phyloP scores from a whole-genome alignment of 2,888 invertebrate species.

The Heliconius ismenius region DNA sequence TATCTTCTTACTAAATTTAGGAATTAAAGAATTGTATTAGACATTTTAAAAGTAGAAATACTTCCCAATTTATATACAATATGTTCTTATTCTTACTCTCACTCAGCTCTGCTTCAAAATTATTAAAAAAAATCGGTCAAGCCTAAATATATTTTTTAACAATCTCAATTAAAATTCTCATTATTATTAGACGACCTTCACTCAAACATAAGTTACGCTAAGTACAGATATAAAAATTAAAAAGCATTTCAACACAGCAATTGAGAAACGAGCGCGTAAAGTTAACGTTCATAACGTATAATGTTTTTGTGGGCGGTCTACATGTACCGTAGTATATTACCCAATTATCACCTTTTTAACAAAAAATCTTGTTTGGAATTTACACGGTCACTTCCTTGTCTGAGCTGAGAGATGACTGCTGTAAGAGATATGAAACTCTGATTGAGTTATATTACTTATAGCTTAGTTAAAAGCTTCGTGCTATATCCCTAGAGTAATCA shows the following conservation, averaged over 20 bases:
- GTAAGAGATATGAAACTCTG: not conserved
- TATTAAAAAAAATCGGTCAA: not conserved
- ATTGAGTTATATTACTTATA: not conserved
- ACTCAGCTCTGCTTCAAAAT: not conserved
- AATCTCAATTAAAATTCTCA: slow-evolving; percentile 8
- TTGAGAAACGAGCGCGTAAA: slow-evolving; percentile 30
- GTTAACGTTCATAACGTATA: slow-evolving; percentile 36
- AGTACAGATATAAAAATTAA: slow-evolving; percentile 27
- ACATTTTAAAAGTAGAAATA: no score
- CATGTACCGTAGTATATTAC: slow-evolving; percentile 19
- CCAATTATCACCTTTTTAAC: slow-evolving; percentile 36
- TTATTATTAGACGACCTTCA: slow-evolving; percentile 17
- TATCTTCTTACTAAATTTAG: no score
- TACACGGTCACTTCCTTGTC: not conserved
- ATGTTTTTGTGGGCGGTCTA: slow-evolving; percentile 17
- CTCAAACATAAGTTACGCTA: slow-evolving; percentile 24
- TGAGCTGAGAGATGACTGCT: not conserved
- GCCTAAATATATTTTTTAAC: slow-evolving; percentile 1
- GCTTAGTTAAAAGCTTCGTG: no score
- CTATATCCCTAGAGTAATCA: no score
- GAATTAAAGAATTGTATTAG: no score
- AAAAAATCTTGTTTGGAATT: not conserved
- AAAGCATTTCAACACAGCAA: slow-evolving; percentile 29
- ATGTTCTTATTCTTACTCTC: not conserved
- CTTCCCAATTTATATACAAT: not conserved